Evolutionary conservation across 2,888 invertebrate species (phyloP).

Genomic region (Cremastobaeus sp.): DNA sequence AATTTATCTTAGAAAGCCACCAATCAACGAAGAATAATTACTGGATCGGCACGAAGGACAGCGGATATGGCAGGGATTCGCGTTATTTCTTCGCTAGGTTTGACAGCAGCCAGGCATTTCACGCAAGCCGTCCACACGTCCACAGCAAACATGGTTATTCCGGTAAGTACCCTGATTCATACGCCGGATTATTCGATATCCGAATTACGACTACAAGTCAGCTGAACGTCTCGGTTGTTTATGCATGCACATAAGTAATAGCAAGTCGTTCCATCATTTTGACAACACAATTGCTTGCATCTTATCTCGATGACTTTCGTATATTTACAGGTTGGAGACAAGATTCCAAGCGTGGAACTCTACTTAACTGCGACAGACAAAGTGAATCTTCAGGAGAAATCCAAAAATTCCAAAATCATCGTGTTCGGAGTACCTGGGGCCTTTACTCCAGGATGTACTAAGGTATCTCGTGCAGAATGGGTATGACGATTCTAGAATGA

Average conservation of each 20-base stretch:
- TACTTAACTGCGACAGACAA: conserved; percentile 92
- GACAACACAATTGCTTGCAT: background rate
- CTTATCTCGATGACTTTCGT: background rate
- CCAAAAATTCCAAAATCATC: conserved; percentile 87
- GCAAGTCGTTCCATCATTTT: background rate
- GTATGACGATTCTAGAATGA: background rate
- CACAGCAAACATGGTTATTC: conserved; percentile 73
- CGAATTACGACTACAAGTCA: background rate
- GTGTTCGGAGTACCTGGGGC: conserved; percentile 96
- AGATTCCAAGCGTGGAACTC: conserved; percentile 87
- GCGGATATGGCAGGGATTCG: conserved; percentile 69
- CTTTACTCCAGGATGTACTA: conserved; percentile 95
- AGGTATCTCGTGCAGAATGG: conserved; percentile 80
- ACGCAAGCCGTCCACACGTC: conserved; percentile 68
- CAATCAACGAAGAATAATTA: conserved; percentile 19
- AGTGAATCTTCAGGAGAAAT: conserved; percentile 88
- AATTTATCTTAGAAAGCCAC: no score
- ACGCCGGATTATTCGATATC: background rate
- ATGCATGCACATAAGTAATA: no score
- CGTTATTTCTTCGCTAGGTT: conserved; percentile 64
- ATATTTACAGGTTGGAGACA: conserved; percentile 87
- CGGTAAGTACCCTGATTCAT: conserved; percentile 66
- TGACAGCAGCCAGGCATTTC: conserved; percentile 64
- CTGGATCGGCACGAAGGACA: conserved; percentile 45
- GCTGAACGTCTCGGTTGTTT: no score